Evolutionary conservation across 2,797 vertebrate genomes (phyloP).

Genomic region (Artibeus lituratus): DNA sequence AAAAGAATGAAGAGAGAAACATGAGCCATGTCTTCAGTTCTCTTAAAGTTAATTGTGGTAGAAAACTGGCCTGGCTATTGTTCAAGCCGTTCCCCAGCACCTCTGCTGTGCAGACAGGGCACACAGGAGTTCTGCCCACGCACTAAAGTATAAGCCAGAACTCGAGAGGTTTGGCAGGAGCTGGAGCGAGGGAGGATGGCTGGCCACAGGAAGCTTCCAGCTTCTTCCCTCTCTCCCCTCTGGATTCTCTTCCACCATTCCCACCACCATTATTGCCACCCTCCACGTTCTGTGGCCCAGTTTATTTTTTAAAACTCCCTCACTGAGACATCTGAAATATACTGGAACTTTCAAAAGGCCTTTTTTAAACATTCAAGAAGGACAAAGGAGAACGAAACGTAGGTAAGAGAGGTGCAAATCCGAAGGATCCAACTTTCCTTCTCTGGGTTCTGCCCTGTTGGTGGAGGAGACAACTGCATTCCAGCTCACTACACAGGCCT

Average conservation of each 20-base stretch:
- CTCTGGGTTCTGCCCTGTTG: not conserved
- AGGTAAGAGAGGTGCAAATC: not conserved
- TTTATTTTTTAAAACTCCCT: not conserved
- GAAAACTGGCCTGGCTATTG: not conserved
- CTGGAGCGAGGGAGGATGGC: not conserved
- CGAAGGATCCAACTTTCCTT: not conserved
- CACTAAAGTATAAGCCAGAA: not conserved
- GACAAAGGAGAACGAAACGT: not conserved
- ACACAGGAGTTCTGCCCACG: not conserved
- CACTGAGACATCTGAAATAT: not conserved
- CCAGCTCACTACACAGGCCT: not conserved
- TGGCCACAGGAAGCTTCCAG: not conserved
- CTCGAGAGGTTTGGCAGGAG: not conserved
- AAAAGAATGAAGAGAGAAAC: slow-evolving; percentile 20
- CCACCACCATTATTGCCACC: not conserved
- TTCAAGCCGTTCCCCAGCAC: not conserved
- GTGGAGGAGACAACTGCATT: not conserved
- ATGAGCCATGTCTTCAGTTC: not conserved
- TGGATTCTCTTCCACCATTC: not conserved
- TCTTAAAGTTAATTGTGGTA: not conserved
- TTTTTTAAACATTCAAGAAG: not conserved
- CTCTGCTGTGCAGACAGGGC: no score
- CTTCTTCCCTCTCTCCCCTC: not conserved
- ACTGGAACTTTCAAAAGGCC: not conserved
- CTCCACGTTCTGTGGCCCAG: not conserved